Base-by-base conservation (phyloP, 2,797 vertebrate genomes). In the Chiroxiphia lanceolata region DNA sequence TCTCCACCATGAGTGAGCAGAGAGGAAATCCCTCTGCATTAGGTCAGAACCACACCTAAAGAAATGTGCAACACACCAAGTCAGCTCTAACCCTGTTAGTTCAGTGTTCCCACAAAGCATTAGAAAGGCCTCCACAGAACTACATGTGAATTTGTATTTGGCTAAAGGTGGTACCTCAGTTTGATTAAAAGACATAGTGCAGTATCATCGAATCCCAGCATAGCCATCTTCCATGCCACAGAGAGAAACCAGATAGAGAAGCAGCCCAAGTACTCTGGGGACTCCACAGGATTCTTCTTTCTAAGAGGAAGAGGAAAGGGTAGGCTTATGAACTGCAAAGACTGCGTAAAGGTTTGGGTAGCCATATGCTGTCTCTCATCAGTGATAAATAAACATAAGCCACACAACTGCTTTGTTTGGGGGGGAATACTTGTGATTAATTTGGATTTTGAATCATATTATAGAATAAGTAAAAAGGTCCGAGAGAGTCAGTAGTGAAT, bases 61-160 rank as follows among this genome's bases (percentile, higher is more conserved):
- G 11, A 8, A 25, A 44, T 0, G 0, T 18, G 34, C 44, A 76
- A 74, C 0, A 3, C 36, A 31, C 8, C 6, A 15, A 15, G 51
- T 61, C 26, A 38, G 16, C 48, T 77, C 53, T n/a, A 75, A 74
- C 21, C 15, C 22, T 34, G 10, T 20, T 42, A 40, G 40, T 42
- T 81, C 60, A 60, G 25, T 5, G 23, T 48, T 94, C 23, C 36
- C 48, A 63, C n/a, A 45, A 7, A 81, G 69, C 13, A 44, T 90
- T 48, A 33, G n/a, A 91, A 85, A 90, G n/a, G 12, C 6, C 36
- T 40, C 56, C 9, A 17, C 16, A 57, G 34, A 87, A 2, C 15
- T 79, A 31, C 27, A 11, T 6, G 9, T n/a, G 38, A 48, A 61
- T 61, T 51, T 65, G 34, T 15, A 59, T 76, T 54, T 72, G 38